Evolutionary conservation across 1,140 invertebrate species (phyloP).

Genomic region (Choristoneura fumiferana): DNA sequence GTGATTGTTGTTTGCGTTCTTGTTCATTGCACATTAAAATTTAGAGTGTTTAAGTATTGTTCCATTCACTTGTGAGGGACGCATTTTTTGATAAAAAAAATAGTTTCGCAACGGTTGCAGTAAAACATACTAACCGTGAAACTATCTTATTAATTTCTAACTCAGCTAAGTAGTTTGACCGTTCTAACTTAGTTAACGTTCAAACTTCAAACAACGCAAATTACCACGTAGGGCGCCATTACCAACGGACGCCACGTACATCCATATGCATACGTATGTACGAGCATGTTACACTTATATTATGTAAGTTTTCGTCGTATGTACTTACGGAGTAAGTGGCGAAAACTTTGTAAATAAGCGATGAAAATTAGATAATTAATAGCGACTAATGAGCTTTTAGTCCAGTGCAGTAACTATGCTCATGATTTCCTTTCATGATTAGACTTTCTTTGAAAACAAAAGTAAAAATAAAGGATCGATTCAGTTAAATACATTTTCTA

Average conservation of each 20-base stretch:
- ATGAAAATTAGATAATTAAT: too few species aligned
- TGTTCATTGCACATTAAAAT: background rate
- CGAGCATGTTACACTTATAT: too few species aligned
- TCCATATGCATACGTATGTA: too few species aligned
- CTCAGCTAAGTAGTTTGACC: slow-evolving; percentile 12
- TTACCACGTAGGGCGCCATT: slow-evolving; percentile 7
- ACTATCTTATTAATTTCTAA: slow-evolving; percentile 3
- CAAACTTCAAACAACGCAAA: slow-evolving; percentile 10
- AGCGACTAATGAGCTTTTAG: too few species aligned
- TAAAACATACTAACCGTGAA: background rate
- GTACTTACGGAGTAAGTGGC: too few species aligned
- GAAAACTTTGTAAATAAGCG: too few species aligned
- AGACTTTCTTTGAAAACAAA: too few species aligned
- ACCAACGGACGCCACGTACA: background rate
- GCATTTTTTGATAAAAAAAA: background rate
- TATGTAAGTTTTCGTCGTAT: too few species aligned
- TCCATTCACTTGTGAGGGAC: background rate
- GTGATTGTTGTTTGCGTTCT: slow-evolving; percentile 16
- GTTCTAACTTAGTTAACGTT: slow-evolving; percentile 8
- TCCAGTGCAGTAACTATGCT: too few species aligned
- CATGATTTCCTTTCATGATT: too few species aligned
- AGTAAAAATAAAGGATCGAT: too few species aligned
- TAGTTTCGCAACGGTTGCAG: background rate
- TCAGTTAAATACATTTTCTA: too few species aligned
- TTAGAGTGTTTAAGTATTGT: slow-evolving; percentile 10